A percentile compares a stretch with the other conserved stretches of the same genome.
These are phyloP conservation scores for Progne subis DNA, from an alignment of 2,113 vertebrate species.

Conservation along the genomic window DNA sequence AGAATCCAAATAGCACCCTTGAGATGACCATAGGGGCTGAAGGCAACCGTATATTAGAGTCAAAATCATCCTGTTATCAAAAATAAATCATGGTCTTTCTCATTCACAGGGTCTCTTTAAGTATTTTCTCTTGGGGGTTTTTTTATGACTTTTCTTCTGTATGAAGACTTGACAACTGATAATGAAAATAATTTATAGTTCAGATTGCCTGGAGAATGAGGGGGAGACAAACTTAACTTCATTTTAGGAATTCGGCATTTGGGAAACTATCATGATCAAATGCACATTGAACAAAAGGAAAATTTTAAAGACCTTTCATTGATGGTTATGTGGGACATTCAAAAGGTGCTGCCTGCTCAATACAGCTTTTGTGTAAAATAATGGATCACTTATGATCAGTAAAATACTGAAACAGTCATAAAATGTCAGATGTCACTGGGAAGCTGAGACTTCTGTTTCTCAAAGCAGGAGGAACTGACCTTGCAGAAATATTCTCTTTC, in stretches of 20 bases:
- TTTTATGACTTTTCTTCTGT: not conserved
- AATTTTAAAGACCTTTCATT: not conserved
- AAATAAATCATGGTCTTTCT: conserved; percentile 10
- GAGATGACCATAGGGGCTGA: not conserved
- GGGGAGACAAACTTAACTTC: not conserved
- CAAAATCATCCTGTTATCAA: conserved; percentile 12
- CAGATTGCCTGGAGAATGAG: not conserved
- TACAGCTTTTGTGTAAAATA: conserved; percentile 20
- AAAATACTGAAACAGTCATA: conserved; percentile 2
- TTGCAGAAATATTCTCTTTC: not conserved
- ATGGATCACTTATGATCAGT: not conserved
- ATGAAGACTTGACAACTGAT: not conserved
- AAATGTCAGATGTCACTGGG: conserved; percentile 1
- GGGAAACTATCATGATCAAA: not conserved
- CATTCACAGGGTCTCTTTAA: not conserved
- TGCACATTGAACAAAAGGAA: not conserved
- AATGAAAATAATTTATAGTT: conserved; percentile 20
- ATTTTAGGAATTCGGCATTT: not conserved
- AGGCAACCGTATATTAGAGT: not conserved
- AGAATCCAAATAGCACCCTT: not conserved
- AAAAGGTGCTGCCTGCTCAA: not conserved
- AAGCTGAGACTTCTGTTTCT: conserved; percentile 20
- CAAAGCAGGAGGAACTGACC: conserved; percentile 10
- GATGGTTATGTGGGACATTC: not conserved
- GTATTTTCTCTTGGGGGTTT: not conserved